phyloP scores from a whole-genome alignment of 2,888 invertebrate genomes.

The Cephus runcator region DNA sequence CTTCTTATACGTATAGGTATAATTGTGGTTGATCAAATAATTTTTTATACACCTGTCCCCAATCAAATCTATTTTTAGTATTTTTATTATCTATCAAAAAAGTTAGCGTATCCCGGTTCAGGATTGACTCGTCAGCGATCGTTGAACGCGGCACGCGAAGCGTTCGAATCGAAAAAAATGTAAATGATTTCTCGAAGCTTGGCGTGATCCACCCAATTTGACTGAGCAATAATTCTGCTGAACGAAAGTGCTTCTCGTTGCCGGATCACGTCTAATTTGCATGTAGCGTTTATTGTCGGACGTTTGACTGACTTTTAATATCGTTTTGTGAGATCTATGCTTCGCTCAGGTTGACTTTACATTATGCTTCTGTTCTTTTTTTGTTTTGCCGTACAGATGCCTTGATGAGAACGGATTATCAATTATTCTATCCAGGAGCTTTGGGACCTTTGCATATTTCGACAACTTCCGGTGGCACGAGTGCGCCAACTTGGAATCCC shows the following conservation, averaged over 20 bases:
- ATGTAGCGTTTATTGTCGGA: not conserved
- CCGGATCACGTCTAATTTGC: slow-evolving; percentile 17
- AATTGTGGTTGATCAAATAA: not conserved
- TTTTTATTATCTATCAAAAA: not conserved
- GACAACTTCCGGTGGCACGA: slow-evolving; percentile 42
- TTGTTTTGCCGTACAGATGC: slow-evolving; percentile 44
- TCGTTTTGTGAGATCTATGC: not conserved
- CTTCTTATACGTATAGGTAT: not conserved
- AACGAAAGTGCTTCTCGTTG: slow-evolving; percentile 10
- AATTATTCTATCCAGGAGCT: slow-evolving; percentile 61
- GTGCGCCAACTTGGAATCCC: slow-evolving; percentile 58
- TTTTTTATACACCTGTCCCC: slow-evolving; percentile 44
- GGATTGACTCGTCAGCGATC: slow-evolving; percentile 49
- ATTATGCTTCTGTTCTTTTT: too few relatives aligned
- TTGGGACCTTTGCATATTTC: slow-evolving; percentile 60
- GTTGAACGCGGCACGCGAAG: slow-evolving; percentile 32
- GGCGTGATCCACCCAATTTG: slow-evolving; percentile 32
- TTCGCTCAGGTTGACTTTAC: too few relatives aligned
- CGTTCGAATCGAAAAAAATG: not conserved
- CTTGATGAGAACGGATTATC: slow-evolving; percentile 60
- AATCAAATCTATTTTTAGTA: not conserved
- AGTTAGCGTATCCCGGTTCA: slow-evolving; percentile 6
- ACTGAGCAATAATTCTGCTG: not conserved
- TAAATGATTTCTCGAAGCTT: not conserved
- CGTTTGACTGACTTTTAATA: not conserved